Evolutionary conservation across 2,888 invertebrate genomes (phyloP), one percentile per base, ranked within the genome.

Genomic region (Ennomos erosarius): DNA sequence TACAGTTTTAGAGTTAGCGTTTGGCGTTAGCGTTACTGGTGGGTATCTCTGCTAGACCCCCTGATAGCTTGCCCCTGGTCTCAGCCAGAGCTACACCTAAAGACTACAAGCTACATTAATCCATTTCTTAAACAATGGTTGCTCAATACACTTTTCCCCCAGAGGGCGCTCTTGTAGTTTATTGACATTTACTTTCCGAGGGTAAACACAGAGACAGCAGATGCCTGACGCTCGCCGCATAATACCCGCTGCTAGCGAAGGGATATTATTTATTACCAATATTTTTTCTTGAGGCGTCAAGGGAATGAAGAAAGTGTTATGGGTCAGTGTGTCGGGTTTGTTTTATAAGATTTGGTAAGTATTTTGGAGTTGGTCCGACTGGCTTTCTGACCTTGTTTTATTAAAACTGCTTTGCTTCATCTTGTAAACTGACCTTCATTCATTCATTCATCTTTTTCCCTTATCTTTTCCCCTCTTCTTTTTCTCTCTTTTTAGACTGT

Each of bases 111-210:
- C 66, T 74, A 69, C 72, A 76, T 73, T 74, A 75, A 78, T 71
- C 73, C 33, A 58, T 48, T 71, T 75, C 69, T 69, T 74, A 81
- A 82, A 87, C 84, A 86, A 83, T 77, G 78, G 74, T 64, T 69
- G 70, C 72, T 75, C 78, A 73, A 78, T 76, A 76, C 83, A 85
- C 83, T 85, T 82, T 80, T 79, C 79, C 79, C 84, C 81, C 67
- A 70, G 78, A 82, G 85, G 79, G 79, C 71, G 75, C 78, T 79
- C 85, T 86, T 84, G 83, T 85, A 85, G 81, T 86, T 87, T 91
- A 88, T 91, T 91, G 90, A 90, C 91, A 90, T 91, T 91, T 89
- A 91, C 91, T 91, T 89, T 85, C 81, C 73, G 78, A 79, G 85
- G 79, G 86, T 83, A 91, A 91, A 91, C 90, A 89, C 67, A 71